Base-by-base conservation (phyloP, 2,888 invertebrate genomes). In the Sinohyriopsis cumingii region DNA sequence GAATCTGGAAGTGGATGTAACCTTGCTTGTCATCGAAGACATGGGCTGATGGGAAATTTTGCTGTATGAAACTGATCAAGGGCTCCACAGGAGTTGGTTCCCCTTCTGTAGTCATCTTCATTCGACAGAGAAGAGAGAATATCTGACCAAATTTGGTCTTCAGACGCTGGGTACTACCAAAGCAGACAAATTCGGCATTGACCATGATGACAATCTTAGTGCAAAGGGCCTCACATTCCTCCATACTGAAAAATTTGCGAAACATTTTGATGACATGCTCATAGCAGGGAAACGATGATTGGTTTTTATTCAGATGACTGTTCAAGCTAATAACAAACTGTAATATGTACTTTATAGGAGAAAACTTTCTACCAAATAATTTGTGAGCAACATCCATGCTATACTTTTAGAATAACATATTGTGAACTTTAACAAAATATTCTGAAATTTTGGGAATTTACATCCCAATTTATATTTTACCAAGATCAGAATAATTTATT, bases 211-310 rank as follows among this genome's bases (percentile, higher is more conserved):
- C 94, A 77, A 95, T 90, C 71, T 95, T 92, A 65, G 93, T 92
- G 88, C 95, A 95, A 33, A 95, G 91, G 56, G 94, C 93, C 86
- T 95, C 95, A 91, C 95, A 95, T 91, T 96, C 95, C 88, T 95
- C 95, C 95, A 95, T 95, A 84, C 95, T 95, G 89, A 22, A 84
- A 84, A 56, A 54, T 20, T 56, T 25, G 24, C 20, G 15, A 24
- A 18, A 55, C 5, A 18, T 53, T 12, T 18, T 61, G 33, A 9
- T 33, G 2, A 33, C 9, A 33, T 33, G 33, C 33, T 33, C 1
- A 33, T 9, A 9, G 33, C 33, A 9, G 9, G 33, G 33, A 33
- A 1, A 7, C 1, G 7, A 7, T 9, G 28, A 28, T 3, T 28
- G 5, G 28, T 28, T 28, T 28, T 5, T 28, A 28, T 5, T 28